Evolutionary conservation across 2,797 vertebrate species (phyloP).

Genomic region (Parauchenoglanis ngamensis): DNA sequence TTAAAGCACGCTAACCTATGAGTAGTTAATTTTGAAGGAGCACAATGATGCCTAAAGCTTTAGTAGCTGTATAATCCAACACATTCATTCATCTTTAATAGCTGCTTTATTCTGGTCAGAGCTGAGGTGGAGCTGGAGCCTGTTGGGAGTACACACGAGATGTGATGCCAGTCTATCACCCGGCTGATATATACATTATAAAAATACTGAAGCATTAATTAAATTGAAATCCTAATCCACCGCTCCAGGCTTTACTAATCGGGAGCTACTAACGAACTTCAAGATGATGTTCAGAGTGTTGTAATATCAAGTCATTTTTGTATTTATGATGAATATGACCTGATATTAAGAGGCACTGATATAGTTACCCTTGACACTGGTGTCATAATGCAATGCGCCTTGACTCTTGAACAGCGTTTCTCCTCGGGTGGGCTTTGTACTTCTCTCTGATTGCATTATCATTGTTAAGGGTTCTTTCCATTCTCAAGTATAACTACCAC

Average conservation of each 20-base stretch:
- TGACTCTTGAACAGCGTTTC: conserved; percentile 6
- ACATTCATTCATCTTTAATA: neutral
- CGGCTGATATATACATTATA: neutral
- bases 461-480: conserved; percentile 47
- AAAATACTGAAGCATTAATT: neutral
- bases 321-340: neutral
- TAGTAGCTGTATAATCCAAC: neutral
- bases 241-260: neutral
- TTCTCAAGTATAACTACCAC: conserved; percentile 45
- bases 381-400: neutral
- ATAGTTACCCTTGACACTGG: neutral
- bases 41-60: neutral
- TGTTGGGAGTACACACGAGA: neutral
- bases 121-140: neutral
- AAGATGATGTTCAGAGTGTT: neutral
- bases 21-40: neutral
- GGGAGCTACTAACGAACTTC: neutral
- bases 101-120: neutral
- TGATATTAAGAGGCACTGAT: neutral
- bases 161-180: neutral
- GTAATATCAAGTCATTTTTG: neutral
- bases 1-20: neutral
- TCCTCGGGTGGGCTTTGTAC: conserved; percentile 24
- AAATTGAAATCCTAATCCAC: neutral
- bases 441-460: conserved; percentile 53